Base-by-base conservation (phyloP, 2,888 invertebrate species). In the Stenodera caucasica region DNA sequence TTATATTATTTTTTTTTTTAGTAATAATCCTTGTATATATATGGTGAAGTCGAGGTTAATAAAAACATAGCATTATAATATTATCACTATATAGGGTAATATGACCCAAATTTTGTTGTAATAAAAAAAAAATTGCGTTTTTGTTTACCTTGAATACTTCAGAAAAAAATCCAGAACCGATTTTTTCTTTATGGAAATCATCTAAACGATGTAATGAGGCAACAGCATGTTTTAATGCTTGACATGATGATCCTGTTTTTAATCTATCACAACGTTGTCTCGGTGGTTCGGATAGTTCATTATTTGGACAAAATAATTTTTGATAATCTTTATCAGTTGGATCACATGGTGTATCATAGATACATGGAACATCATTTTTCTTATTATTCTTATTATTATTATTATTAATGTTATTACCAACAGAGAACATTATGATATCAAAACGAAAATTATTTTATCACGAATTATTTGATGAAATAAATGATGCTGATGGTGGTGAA, bases 81-180 rank as follows among this genome's bases (percentile, higher is more conserved):
- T 26, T 5, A 7, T 26, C 26, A 26, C 40, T 40, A 40, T 40
- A 40, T 40, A 40, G 40, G 18, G 40, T 40, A 18, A 40, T 18
- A 33, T 67, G 67, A 67, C 69, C 69, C 60, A 70, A 65, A 64
- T 70, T 57, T 53, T 53, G 40, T 58, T 65, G 26, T 1, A 32
- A 33, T 11, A 18, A 49, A n/a, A 18, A 33, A 37, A 45, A 62
- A 81, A n/a, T n/a, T n/a, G n/a, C n/a, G n/a, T n/a, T n/a, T n/a
- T n/a, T n/a, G n/a, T 87, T 85, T 83, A 97, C 98, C 92, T 97
- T 97, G 83, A 92, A 97, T 65, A 98, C 97, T 84, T 96, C 95
- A 4, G 97, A 97, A 84, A 97, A 98, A 83, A 98, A 98, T 67
- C 98, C 98, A 54, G 90, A 86, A 52, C 97, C 98, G 75, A 98